Evolutionary conservation across 1,140 invertebrate genomes (phyloP).

Genomic region (Anoplophora glabripennis): DNA sequence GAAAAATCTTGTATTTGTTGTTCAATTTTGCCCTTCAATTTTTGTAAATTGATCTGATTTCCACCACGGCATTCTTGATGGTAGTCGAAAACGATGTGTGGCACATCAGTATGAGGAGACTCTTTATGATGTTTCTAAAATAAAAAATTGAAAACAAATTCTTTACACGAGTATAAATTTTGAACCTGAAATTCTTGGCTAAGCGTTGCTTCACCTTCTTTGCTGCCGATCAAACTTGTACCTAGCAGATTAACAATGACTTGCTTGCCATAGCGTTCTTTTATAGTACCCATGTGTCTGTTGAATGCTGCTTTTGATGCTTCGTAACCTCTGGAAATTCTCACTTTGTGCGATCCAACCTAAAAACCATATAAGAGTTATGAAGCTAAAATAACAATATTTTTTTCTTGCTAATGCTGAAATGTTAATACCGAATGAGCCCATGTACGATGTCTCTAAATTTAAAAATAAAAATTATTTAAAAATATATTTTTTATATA

Average conservation of each 20-base stretch:
- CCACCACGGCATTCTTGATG: conserved; percentile 84
- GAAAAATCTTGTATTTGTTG: conserved; percentile 40
- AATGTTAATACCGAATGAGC: too few relatives aligned
- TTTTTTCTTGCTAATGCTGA: too few relatives aligned
- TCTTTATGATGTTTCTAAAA: conserved; percentile 78
- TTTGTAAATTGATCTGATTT: conserved; percentile 70
- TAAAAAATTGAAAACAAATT: conserved; percentile 14
- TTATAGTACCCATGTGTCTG: conserved; percentile 82
- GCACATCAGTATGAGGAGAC: conserved; percentile 70
- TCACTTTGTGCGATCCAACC: conserved; percentile 98
- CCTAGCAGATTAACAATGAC: conserved; percentile 92
- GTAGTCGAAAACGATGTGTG: conserved; percentile 88
- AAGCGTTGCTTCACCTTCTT: conserved; percentile 95
- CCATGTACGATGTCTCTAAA: too few relatives aligned
- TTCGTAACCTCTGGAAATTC: conserved; percentile 92
- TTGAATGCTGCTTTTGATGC: conserved; percentile 89
- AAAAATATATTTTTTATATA: too few relatives aligned
- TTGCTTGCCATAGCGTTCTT: conserved; percentile 88
- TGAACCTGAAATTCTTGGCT: conserved; percentile 86
- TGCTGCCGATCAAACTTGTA: conserved; percentile 81
- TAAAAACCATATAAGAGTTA: too few relatives aligned
- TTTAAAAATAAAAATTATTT: too few relatives aligned
- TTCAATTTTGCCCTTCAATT: conserved; percentile 75
- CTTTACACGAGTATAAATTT: neutral
- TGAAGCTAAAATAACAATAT: too few relatives aligned